Base-by-base conservation (phyloP, 2,888 invertebrate genomes). In the Pollenia labialis region DNA sequence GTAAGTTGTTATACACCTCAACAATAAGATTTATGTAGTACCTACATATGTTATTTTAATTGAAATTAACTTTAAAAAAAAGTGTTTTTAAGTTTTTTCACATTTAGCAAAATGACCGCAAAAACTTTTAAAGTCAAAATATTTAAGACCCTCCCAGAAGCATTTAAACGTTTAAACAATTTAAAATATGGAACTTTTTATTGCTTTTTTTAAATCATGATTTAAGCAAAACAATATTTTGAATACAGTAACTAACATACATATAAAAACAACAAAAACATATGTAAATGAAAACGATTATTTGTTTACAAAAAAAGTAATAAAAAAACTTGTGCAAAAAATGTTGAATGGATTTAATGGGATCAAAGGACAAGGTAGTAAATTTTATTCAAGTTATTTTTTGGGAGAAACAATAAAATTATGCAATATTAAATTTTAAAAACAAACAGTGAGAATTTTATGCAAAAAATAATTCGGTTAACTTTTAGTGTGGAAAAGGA, bases 361-460 rank as follows among this genome's bases (percentile, higher is more conserved):
- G 68, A 23, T 68, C 23, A 50, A 40, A 68, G 68, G 68, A 6
- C 48, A 68, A 68, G 48, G 32, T 32, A 32, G 50, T 68, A 23
- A 68, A 50, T 68, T 68, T n/a, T 42, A 16, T 32, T 32, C 32
- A 32, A 32, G 32, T 32, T 32, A 32, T 6, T 32, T 32, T 32
- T 32, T 32, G 32, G 32, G 32, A 32, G 32, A 32, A 32, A 32
- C 6, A 32, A 32, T 32, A 32, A 32, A 0, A 32, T 32, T 32
- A 32, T 32, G 32, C 32, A 32, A 32, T 32, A 6, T 32, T 32
- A 32, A 6, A 32, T 32, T 32, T 32, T 32, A 32, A 32, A 32
- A 32, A 0, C 6, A 32, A 23, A 6, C 32, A 32, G 32, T 6
- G 6, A 32, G 32, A 32, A 32, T 4, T 4, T 32, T 32, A 32